Evolutionary conservation across 2,888 invertebrate genomes (phyloP), one percentile per base, ranked within the genome.

Genomic region (Hylaea fasciaria): DNA sequence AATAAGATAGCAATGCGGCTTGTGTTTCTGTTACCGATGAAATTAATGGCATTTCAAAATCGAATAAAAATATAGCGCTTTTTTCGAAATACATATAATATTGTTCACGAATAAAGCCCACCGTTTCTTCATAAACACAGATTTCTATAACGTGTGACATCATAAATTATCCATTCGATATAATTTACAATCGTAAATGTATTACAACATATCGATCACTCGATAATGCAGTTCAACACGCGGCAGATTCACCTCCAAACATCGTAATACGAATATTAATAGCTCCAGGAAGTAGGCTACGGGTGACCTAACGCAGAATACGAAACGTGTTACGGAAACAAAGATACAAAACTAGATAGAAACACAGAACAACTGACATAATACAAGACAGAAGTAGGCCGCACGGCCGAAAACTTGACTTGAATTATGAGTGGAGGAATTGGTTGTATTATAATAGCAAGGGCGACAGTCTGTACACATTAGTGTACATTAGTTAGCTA

Each of bases 221-320:
- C 10, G 37, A 37, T 37, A 37, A 37, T 37, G n/a, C n/a, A 37
- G n/a, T 43, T 11, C 22, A 22, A 17, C 49, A 41, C 56, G 53
- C 52, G 22, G 49, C 51, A 43, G 53, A 63, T 58, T 48, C 60
- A 48, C 43, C 53, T 53, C 48, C 41, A 29, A 58, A 57, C 37
- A 50, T 58, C 52, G 61, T 53, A 62, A 58, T 60, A 63, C 46
- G 59, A 62, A 62, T 64, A 63, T 61, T 60, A 68, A 66, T 61
- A 58, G 29, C 55, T 57, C 57, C 22, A 66, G 65, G 70, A 71
- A 71, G 67, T 70, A 57, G 57, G 61, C 53, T 66, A 46, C 58
- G 49, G 59, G 61, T 66, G 73, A 69, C 64, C 66, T 65, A 67
- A 68, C 69, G 62, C 58, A 44, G 66, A 71, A 70, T 71, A 62